Evolutionary conservation across 2,888 invertebrate species (phyloP), one percentile per base, ranked within the genome.

Genomic region (Chesias legatella): DNA sequence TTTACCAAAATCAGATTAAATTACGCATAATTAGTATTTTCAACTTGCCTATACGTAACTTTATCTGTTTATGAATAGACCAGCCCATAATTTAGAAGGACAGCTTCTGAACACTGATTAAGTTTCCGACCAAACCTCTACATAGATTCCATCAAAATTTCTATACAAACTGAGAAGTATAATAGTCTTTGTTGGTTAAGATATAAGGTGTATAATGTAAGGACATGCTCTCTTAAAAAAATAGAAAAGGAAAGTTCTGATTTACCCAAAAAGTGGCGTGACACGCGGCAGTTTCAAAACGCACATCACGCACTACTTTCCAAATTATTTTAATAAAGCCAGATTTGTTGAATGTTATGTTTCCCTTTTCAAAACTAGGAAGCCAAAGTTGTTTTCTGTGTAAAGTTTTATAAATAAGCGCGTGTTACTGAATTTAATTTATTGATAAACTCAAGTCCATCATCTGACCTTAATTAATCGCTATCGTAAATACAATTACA

Each of bases 281-380:
- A 63, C 57, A 56, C 53, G 41, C 51, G 58, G 79, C 73, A 75
- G 75, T 86, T 77, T 76, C 53, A 60, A 60, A 67, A 73, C 73
- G 67, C 72, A 68, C 53, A 74, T 72, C 86, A 86, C 86, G 86
- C 86, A 86, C 81, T 75, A 58, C 59, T 73, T 47, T 72, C 72
- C 65, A 84, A 85, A 86, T 84, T 78, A 84, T 85, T 85, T 83
- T 85, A 83, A 81, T 84, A 83, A 61, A 83, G 80, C 75, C 77
- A 79, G 82, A 74, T 76, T 77, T 79, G 73, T 73, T 76, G 68
- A 71, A 71, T 77, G 76, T 76, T 83, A 79, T 74, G 77, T 67
- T 64, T 65, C 66, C 60, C 61, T 48, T 51, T 41, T 54, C 33
- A 51, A 61, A 60, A 52, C 32, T 51, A 51, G 49, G 47, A 60